Base-by-base conservation (phyloP, 2,888 invertebrate genomes). In the Coelopa pilipes region DNA sequence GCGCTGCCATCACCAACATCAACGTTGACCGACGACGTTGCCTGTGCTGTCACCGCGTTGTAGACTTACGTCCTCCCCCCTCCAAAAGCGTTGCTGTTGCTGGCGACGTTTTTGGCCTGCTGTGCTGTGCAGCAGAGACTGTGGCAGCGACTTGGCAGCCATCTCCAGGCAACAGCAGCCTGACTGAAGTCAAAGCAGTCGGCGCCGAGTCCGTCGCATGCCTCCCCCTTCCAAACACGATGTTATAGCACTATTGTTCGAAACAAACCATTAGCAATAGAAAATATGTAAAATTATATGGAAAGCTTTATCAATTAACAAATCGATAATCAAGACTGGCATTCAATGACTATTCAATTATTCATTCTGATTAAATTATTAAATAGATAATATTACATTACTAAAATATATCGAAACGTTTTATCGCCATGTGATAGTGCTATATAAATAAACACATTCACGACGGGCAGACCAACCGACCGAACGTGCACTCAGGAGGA, bases 121-220 rank as follows among this genome's bases (percentile, higher is more conserved):
- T n/a, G 49, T 62, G 34, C 34, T 34, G 34, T 34, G 34, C 34
- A 34, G 34, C 34, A 34, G 34, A 34, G 45, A 24, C 70, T 9
- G 57, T 63, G 62, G 19, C 70, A 50, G 70, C 62, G 63, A 62
- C 53, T 62, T 63, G 70, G 70, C 73, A 69, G 53, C 24, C 59
- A 49, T 45, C 34, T 53, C 57, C 50, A 60, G 81, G 81, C 83
- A 81, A 83, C 34, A 34, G 34, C 34, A 79, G 82, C 84, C 81
- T 79, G 62, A 62, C 9, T 53, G 45, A 70, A 63, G 53, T 50
- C 17, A 69, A 4, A n/a, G 15, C 47, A 70, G 34, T 50, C 46
- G 50, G 45, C 59, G n/a, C 13, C 47, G 17, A 49, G 15, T 24
- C 60, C 50, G 50, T n/a, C 50, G n/a, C 34, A 19, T 53, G 49